phyloP scores from a whole-genome alignment of 2,888 invertebrate genomes.

The Drosophila ustulata region DNA sequence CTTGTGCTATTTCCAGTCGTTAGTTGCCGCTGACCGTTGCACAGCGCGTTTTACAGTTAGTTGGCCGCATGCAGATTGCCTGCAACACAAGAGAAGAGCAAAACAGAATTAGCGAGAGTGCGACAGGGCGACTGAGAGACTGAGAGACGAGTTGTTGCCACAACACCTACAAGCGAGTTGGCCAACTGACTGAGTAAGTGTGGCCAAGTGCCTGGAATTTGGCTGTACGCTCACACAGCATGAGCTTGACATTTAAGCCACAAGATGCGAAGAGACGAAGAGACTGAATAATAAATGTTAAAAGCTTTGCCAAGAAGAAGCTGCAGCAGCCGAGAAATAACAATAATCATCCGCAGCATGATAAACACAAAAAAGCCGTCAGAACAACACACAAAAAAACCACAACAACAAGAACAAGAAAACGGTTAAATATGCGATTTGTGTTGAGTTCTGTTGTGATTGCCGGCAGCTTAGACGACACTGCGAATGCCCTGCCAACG shows the following conservation, averaged over 20 bases:
- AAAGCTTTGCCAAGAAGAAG: constrained; percentile 42
- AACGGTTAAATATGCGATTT: constrained; percentile 2
- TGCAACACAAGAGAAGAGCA: constrained; percentile 49
- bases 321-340: constrained; percentile 27
- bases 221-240: constrained; percentile 42
- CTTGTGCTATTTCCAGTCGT: constrained; percentile 41
- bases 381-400: constrained; percentile 45
- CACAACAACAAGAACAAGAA: constrained; percentile 17
- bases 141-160: constrained; percentile 10
- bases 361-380: constrained; percentile 56
- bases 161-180: constrained; percentile 32
- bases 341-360: constrained; percentile 63
- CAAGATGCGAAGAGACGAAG: constrained; percentile 42
- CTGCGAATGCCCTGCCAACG: constrained; percentile 12
- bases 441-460: not conserved
- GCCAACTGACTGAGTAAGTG: constrained; percentile 31
- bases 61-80: constrained; percentile 65
- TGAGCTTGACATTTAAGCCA: constrained; percentile 74
- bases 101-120: not conserved
- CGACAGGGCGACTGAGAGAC: not conserved
- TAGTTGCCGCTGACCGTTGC: constrained; percentile 62
- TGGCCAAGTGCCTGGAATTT: constrained; percentile 33
- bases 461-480: constrained; percentile 7
- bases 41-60: constrained; percentile 66
- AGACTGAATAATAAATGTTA: constrained; percentile 57